Base-by-base conservation (phyloP, 2,113 vertebrate species). In the Gobiocypris rarus region DNA sequence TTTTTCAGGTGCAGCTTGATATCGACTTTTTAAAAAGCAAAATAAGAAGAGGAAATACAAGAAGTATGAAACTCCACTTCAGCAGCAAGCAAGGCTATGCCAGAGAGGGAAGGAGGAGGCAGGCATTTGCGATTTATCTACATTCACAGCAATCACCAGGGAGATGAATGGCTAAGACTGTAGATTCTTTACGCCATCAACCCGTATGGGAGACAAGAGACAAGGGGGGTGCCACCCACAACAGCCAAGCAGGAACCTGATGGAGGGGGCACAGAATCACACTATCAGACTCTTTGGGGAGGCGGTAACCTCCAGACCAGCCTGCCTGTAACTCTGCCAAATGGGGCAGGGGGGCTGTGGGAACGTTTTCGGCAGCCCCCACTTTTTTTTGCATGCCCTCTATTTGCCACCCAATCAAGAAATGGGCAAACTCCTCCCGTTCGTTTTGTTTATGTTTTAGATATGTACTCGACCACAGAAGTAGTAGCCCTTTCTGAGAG, bases 221-320 rank as follows among this genome's bases (percentile, higher is more conserved):
- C 91, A 88, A 95, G 94, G 92, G 92, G 96, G 94, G 93, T 97
- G 95, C 95, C 96, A 97, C 93, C 91, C 94, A 95, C 93, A 94
- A 94, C 94, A 96, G 93, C 95, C 92, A 92, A 90, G 94, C 94
- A 94, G 94, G 94, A 96, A 96, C 94, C 94, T 84, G 82, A 75
- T 93, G 94, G 94, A 96, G 95, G 94, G 95, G 94, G 94, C 88
- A 92, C 88, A 92, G 87, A 90, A 90, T 87, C 84, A 83, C 86
- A 86, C 89, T 90, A 87, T 86, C 90, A 89, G 84, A 91, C 83
- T 89, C 89, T 88, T 83, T 92, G 92, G 94, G 95, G 95, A 96
- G 95, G 95, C 95, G 95, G 93, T 94, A 91, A 90, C 94, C 89
- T 90, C 90, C 89, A 92, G 92, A 95, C 90, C 90, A 91, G 90